These are phyloP conservation scores for Acronicta psi DNA, from an alignment of 2,888 invertebrate species.

Conservation along the genomic window DNA sequence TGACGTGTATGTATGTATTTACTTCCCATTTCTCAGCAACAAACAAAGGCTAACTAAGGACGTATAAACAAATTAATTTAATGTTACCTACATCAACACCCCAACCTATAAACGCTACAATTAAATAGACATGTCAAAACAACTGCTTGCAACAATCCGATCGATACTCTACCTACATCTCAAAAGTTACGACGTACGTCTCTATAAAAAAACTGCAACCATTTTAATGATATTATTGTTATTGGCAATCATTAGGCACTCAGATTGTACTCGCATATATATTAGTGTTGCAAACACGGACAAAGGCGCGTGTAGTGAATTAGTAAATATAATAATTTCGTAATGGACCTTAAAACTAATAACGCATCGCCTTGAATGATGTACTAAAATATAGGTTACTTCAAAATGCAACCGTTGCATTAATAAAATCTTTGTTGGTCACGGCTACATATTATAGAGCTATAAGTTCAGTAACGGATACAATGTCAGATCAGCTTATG, in stretches of 20 bases:
- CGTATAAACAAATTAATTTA: too few species aligned
- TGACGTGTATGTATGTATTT: too few species aligned
- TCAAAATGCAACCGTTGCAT: slow-evolving; percentile 37
- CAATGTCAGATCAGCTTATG: too few species aligned
- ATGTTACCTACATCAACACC: too few species aligned
- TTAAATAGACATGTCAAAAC: background rate
- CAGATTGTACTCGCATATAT: slow-evolving; percentile 42
- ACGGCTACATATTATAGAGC: too few species aligned
- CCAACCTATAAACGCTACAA: too few species aligned
- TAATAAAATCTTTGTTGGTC: slow-evolving; percentile 21
- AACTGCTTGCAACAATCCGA: background rate
- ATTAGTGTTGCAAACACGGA: slow-evolving; percentile 36
- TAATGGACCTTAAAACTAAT: slow-evolving; percentile 58
- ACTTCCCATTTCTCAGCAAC: too few species aligned
- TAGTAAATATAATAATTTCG: slow-evolving; percentile 54
- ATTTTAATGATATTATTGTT: slow-evolving; percentile 38
- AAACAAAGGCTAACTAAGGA: too few species aligned
- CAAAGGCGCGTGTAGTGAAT: slow-evolving; percentile 48
- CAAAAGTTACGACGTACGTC: background rate
- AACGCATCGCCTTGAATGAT: slow-evolving; percentile 52
- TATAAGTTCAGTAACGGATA: too few species aligned
- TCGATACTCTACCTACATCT: background rate
- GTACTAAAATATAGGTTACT: slow-evolving; percentile 40
- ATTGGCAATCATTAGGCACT: slow-evolving; percentile 44
- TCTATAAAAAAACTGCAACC: slow-evolving; percentile 10